These are phyloP conservation scores for Artibeus lituratus DNA, from an alignment of 2,797 vertebrate species.

Conservation along the genomic window DNA sequence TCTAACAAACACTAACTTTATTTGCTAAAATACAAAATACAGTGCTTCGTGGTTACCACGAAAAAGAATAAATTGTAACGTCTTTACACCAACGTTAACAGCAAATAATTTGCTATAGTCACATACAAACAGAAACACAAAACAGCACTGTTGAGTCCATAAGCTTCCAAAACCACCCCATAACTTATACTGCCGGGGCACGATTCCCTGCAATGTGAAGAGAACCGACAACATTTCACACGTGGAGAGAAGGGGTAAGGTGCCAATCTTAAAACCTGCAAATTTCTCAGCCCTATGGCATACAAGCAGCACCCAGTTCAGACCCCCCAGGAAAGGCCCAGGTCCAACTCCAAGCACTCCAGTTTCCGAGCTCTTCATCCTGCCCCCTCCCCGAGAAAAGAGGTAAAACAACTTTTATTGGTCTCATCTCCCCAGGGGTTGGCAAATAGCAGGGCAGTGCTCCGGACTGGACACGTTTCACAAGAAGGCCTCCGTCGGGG, in stretches of 20 bases:
- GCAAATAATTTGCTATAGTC: background rate
- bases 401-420: conserved; percentile 78
- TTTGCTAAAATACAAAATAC: conserved; percentile 29
- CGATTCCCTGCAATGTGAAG: background rate
- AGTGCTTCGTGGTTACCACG: background rate
- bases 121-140: background rate
- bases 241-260: background rate
- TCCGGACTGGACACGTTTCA: conserved; percentile 47
- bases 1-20: conserved; percentile 20
- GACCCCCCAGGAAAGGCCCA: background rate
- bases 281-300: background rate
- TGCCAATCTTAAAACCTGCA: background rate
- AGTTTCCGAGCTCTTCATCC: conserved; percentile 33
- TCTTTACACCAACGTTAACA: conserved; percentile 30
- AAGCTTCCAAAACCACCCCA: background rate
- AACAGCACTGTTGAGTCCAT: background rate
- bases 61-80: background rate
- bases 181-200: background rate
- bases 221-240: background rate
- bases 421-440: conserved; percentile 40
- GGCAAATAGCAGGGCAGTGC: conserved; percentile 57
- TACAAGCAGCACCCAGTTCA: background rate
- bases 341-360: conserved; percentile 5
- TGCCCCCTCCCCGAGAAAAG: conserved; percentile 50
- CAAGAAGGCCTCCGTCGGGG: conserved; percentile 21